A percentile compares a stretch with the other conserved stretches of the same genome.
Evolutionary conservation across 2,797 vertebrate genomes (phyloP).

Genomic region (Hemibagrus guttatus): DNA sequence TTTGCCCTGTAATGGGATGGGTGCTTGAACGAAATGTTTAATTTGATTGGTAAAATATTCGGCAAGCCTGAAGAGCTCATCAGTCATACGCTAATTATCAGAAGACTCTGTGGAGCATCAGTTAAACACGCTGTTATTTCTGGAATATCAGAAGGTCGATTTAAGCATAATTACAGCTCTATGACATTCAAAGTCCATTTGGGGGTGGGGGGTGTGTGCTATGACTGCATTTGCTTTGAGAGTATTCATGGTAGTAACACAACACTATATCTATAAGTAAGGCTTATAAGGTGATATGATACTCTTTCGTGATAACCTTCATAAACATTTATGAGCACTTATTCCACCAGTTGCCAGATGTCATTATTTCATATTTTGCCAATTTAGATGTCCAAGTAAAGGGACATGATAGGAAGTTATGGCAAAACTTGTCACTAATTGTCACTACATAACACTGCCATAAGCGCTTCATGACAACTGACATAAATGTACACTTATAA

Average conservation of each 20-base stretch:
- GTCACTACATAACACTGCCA: not conserved
- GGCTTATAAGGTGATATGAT: not conserved
- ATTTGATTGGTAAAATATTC: conserved; percentile 46
- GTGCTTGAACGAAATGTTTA: conserved; percentile 39
- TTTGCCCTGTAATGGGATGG: conserved; percentile 35
- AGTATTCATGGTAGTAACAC: not conserved
- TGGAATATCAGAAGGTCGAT: conserved; percentile 50
- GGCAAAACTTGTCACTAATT: not conserved
- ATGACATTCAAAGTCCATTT: not conserved
- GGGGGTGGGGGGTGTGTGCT: not conserved
- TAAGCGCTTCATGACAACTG: not conserved
- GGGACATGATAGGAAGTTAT: not conserved
- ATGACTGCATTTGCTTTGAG: not conserved
- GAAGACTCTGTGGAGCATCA: conserved; percentile 41
- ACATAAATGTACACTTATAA: not conserved
- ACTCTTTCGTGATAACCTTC: not conserved
- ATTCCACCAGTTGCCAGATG: not conserved
- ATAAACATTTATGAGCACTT: not conserved
- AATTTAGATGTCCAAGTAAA: not conserved
- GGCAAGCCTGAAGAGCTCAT: conserved; percentile 40
- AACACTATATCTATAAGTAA: not conserved
- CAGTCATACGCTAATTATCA: conserved; percentile 60
- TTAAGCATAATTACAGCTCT: conserved; percentile 44
- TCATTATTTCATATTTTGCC: not conserved
- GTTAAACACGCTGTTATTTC: conserved; percentile 59